Evolutionary conservation across 2,797 vertebrate genomes (phyloP), one percentile per base, ranked within the genome.

Genomic region (Sebastes itinus): DNA sequence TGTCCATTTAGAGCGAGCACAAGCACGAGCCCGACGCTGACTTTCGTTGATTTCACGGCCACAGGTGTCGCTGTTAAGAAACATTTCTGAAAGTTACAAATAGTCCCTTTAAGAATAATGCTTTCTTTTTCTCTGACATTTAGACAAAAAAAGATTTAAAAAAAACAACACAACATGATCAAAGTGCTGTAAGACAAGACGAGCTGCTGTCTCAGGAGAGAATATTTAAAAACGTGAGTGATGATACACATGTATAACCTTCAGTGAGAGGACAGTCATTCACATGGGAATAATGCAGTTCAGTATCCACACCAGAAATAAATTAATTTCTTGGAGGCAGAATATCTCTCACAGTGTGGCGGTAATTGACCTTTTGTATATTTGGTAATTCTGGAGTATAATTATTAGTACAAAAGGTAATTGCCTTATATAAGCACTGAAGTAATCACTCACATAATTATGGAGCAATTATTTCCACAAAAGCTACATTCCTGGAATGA

Each of bases 301-400:
- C 1, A 32, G 16, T 28, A 16, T 27, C 7, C 2, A 13, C 20
- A 25, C 16, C 16, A 63, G 14, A 49, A 7, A 6, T n/a, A 0
- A n/a, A 62, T 67, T 9, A 4, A 38, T 35, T 12, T 30, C 16
- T 59, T 1, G 7, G 32, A 14, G 14, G 11, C 33, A n/a, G 5
- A 23, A 9, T 2, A 22, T 6, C 25, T 16, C 25, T 54, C 64
- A 11, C n/a, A 18, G 11, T 20, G 32, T 0, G 0, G n/a, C 0
- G 0, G 16, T 66, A 18, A 58, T 38, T 52, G 49, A 13, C 13
- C 7, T 38, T 62, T 35, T 54, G 5, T 27, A 6, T 23, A 9
- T 62, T 32, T 9, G 2, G 2, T 52, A 18, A 49, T 54, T 64
- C 16, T 9, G 1, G 5, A 2, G 3, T 38, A 38, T 38, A 65